Evolutionary conservation across 2,888 invertebrate genomes (phyloP).

Genomic region (Myopa tessellatipennis): DNA sequence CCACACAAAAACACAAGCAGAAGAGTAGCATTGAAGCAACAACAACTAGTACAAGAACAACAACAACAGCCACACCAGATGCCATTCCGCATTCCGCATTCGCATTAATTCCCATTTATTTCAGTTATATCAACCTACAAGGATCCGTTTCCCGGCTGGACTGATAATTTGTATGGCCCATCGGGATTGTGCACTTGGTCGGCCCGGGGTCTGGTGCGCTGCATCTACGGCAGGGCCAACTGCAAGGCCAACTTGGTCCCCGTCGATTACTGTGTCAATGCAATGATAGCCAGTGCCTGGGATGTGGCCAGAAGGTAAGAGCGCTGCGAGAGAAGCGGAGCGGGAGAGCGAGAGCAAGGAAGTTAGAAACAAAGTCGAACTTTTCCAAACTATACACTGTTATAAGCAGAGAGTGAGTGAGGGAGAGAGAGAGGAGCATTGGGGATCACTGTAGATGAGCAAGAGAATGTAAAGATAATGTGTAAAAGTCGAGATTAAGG

Average conservation of each 20-base stretch:
- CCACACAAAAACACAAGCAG: neutral
- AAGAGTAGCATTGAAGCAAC: neutral
- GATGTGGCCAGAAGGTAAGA: slow-evolving; percentile 65
- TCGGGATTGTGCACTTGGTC: slow-evolving; percentile 68
- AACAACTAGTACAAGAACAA: slow-evolving; percentile 25
- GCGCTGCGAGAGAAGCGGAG: no score
- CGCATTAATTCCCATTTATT: slow-evolving; percentile 64
- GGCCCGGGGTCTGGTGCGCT: slow-evolving; percentile 66
- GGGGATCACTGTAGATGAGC: neutral
- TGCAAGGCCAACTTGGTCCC: slow-evolving; percentile 67
- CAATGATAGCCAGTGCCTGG: slow-evolving; percentile 68
- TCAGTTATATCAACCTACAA: slow-evolving; percentile 68
- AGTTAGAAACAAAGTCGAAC: neutral
- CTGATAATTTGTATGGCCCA: slow-evolving; percentile 69
- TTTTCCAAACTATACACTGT: neutral
- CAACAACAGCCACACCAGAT: slow-evolving; percentile 17
- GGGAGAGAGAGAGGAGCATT: neutral
- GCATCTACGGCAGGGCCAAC: slow-evolving; percentile 64
- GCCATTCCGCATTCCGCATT: slow-evolving; percentile 37
- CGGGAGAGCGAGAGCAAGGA: neutral
- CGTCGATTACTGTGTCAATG: slow-evolving; percentile 69
- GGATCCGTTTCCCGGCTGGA: slow-evolving; percentile 69
- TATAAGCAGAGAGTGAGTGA: neutral
- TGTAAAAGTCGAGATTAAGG: neutral
- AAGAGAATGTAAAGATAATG: neutral